Percentiles rank a stretch among this genome's conserved stretches.
These are phyloP conservation scores for Rhyzopertha dominica DNA, from an alignment of 1,140 invertebrate genomes.

Conservation along the genomic window DNA sequence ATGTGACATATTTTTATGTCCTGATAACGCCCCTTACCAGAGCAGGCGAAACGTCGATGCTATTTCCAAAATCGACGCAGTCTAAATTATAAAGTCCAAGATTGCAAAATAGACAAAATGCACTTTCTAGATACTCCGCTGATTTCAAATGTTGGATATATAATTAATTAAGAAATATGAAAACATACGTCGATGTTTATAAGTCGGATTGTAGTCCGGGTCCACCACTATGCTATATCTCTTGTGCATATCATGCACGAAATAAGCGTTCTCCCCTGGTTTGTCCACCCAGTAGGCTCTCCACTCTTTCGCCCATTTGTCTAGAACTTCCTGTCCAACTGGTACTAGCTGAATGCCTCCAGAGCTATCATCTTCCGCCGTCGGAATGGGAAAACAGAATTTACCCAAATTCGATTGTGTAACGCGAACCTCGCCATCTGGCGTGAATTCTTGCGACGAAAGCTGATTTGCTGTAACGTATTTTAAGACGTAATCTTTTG, in stretches of 20 bases:
- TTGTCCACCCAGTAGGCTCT: slow-evolving; percentile 50
- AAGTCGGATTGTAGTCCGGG: slow-evolving; percentile 22
- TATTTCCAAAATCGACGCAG: too few species aligned
- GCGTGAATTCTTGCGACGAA: slow-evolving; percentile 31
- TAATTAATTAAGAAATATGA: neutral
- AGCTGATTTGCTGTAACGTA: slow-evolving; percentile 22
- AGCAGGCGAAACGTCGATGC: too few species aligned
- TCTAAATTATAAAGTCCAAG: too few species aligned
- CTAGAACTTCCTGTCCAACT: slow-evolving; percentile 21
- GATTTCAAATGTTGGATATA: too few species aligned
- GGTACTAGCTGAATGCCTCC: slow-evolving; percentile 7
- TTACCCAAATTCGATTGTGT: slow-evolving; percentile 32
- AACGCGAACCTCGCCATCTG: slow-evolving; percentile 26
- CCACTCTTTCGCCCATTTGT: slow-evolving; percentile 42
- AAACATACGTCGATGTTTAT: slow-evolving; percentile 25
- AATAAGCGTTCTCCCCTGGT: slow-evolving; percentile 48
- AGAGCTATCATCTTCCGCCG: slow-evolving; percentile 24
- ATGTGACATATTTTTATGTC: too few species aligned
- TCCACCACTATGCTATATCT: slow-evolving; percentile 44
- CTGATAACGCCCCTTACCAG: too few species aligned
- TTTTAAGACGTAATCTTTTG: slow-evolving; percentile 37
- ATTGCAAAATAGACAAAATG: too few species aligned
- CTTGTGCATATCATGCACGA: slow-evolving; percentile 46
- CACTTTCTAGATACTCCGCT: too few species aligned
- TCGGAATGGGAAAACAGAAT: slow-evolving; percentile 32